phyloP scores from a whole-genome alignment of 2,888 invertebrate genomes.

The Dryococelus australis region DNA sequence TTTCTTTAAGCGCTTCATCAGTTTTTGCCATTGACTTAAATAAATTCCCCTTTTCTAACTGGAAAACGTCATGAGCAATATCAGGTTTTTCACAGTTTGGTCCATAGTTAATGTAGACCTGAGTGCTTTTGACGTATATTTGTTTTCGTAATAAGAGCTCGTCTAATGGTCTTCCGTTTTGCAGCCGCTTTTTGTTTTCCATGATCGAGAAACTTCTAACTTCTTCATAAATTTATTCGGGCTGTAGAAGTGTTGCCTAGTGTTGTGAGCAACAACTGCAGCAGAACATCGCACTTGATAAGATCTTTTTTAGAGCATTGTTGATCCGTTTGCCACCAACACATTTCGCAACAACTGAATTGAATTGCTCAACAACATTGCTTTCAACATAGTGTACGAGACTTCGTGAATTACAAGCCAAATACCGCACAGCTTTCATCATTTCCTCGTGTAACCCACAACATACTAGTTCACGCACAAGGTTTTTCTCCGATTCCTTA shows the following conservation, averaged over 20 bases:
- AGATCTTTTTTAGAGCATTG: background rate
- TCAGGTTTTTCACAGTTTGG: background rate
- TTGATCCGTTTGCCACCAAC: constrained; percentile 12
- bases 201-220: too few species aligned
- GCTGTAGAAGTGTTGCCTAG: background rate
- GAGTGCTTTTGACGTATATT: background rate
- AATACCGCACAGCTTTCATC: too few species aligned
- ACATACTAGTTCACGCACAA: too few species aligned
- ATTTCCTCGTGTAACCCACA: too few species aligned
- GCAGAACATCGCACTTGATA: background rate
- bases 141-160: background rate
- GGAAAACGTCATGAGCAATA: background rate
- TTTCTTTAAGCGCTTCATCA: background rate
- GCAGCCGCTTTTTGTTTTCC: background rate
- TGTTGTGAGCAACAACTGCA: constrained; percentile 12
- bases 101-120: background rate
- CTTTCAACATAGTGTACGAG: too few species aligned
- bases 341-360: background rate
- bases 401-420: too few species aligned
- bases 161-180: background rate
- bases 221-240: background rate
- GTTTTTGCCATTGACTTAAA: background rate
- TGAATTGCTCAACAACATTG: too few species aligned
- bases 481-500: too few species aligned
- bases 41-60: background rate